These are phyloP conservation scores for Netelia melanura DNA, from an alignment of 2,888 invertebrate genomes.

Conservation along the genomic window DNA sequence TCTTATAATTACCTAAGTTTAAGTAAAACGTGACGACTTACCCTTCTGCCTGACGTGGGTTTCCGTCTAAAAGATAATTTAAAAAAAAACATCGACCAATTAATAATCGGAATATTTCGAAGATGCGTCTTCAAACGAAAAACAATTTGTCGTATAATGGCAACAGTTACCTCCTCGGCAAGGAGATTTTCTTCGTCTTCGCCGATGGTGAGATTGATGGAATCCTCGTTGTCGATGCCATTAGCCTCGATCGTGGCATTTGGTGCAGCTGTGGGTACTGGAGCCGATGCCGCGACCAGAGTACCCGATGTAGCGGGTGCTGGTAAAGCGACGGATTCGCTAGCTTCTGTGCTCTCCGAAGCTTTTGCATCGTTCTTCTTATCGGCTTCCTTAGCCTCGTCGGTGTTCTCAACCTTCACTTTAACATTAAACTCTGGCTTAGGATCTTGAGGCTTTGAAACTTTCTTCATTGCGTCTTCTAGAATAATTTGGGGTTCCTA, in stretches of 20 bases:
- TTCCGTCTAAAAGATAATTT: conserved; percentile 79
- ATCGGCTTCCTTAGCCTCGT: conserved; percentile 64
- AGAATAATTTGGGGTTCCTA: conserved; percentile 60
- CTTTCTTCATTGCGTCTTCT: conserved; percentile 64
- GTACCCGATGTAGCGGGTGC: conserved; percentile 62
- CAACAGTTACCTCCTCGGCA: conserved; percentile 90
- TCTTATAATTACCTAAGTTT: conserved; percentile 34
- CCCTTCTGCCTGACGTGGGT: conserved; percentile 82
- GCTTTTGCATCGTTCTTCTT: conserved; percentile 72
- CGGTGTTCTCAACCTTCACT: conserved; percentile 63
- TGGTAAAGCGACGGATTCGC: conserved; percentile 28
- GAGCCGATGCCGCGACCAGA: conserved; percentile 50
- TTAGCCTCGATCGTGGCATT: conserved; percentile 85
- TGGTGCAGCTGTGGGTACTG: conserved; percentile 29
- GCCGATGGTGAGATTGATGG: conserved; percentile 92
- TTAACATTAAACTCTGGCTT: conserved; percentile 63
- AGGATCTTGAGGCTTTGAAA: conserved; percentile 57
- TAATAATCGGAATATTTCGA: background rate
- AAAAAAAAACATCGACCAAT: conserved; percentile 21
- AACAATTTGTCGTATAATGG: too few relatives aligned
- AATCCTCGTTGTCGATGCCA: conserved; percentile 91
- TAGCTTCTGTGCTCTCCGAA: conserved; percentile 51
- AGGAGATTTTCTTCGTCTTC: conserved; percentile 92
- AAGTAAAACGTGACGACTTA: conserved; percentile 75
- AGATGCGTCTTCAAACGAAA: too few relatives aligned